Percentiles rank a stretch among this genome's conserved stretches.
Conservation (phyloP, 2,888 invertebrate species). For the Conops quadrifasciatus region DNA sequence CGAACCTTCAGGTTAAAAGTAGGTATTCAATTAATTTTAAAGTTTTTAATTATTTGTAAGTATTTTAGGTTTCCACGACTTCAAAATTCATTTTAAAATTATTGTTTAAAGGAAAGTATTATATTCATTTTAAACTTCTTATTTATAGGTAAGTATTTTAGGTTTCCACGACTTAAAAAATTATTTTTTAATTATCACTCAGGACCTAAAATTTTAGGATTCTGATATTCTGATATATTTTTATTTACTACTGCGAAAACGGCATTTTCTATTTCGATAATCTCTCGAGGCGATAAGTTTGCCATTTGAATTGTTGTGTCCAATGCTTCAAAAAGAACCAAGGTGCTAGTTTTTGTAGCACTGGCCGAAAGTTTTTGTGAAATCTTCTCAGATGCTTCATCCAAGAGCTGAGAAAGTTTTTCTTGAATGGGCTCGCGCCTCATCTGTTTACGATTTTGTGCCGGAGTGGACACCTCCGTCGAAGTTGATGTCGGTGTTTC, state of each 20-base stretch:
- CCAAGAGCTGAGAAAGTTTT: not conserved
- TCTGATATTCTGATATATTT: too few species aligned
- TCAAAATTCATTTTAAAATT: too few species aligned
- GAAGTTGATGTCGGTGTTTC: not conserved
- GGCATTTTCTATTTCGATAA: not conserved
- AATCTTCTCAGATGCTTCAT: not conserved
- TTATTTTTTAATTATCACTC: too few species aligned
- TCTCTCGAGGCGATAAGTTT: not conserved
- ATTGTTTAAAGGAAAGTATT: too few species aligned
- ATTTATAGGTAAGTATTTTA: too few species aligned
- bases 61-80: too few species aligned
- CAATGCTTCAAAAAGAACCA: not conserved
- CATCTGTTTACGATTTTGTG: not conserved
- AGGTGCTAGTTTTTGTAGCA: not conserved
- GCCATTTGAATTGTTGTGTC: not conserved
- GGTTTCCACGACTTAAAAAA: too few species aligned
- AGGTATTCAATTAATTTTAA: too few species aligned
- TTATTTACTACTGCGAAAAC: not conserved
- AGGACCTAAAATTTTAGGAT: too few species aligned
- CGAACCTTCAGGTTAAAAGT: too few species aligned
- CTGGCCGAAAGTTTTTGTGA: not conserved
- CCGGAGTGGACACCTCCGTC: not conserved
- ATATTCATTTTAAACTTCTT: too few species aligned
- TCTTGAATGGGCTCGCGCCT: not conserved
- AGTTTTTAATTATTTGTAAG: too few species aligned